Percentiles rank a stretch among this genome's conserved stretches.
Conservation (phyloP, 2,797 vertebrate genomes). For the Tolypeutes matacus region DNA sequence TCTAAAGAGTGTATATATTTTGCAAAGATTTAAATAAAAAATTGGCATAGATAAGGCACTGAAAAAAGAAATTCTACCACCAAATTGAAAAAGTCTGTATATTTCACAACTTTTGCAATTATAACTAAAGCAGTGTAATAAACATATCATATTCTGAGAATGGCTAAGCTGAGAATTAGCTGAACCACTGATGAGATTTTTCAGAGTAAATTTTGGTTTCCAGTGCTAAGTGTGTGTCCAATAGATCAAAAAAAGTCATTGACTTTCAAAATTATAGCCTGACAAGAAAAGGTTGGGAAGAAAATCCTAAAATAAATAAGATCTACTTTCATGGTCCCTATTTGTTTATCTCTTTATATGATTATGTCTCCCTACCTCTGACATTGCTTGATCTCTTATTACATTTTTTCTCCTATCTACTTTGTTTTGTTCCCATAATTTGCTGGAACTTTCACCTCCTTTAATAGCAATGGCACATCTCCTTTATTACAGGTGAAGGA, state of each 20-base stretch:
- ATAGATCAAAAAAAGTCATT: not conserved
- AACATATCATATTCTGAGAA: not conserved
- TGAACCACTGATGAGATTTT: not conserved
- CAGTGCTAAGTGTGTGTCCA: not conserved
- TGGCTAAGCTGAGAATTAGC: not conserved
- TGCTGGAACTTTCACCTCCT: no score
- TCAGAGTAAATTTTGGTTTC: not conserved
- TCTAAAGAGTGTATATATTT: not conserved
- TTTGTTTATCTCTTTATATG: not conserved
- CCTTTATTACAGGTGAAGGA: no score
- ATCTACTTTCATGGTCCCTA: not conserved
- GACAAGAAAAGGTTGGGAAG: not conserved
- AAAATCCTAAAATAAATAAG: not conserved
- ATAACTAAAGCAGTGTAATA: not conserved
- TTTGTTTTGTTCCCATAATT: no score
- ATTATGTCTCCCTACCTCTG: no score
- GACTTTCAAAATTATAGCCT: not conserved
- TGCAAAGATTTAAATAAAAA: not conserved
- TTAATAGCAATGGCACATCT: no score
- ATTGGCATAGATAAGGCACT: not conserved
- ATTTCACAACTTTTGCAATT: not conserved
- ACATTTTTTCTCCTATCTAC: no score
- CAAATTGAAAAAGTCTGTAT: no score
- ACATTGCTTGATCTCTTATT: no score
- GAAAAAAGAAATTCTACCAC: not conserved